Base-by-base conservation (phyloP, 2,113 vertebrate genomes). In the Phalacrocorax pelagicus region DNA sequence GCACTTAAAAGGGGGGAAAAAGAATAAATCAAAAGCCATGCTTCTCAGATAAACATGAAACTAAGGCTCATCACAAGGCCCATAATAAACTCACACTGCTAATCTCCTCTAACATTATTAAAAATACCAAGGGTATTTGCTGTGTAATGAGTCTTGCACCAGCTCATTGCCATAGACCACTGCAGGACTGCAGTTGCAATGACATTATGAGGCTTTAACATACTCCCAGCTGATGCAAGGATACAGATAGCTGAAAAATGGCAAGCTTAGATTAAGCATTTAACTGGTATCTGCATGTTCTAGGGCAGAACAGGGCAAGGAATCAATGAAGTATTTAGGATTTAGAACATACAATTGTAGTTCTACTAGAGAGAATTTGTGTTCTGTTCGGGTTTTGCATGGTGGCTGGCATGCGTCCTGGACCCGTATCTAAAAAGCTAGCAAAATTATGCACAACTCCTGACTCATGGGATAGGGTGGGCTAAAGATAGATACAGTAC, bases 61-160 rank as follows among this genome's bases (percentile, higher is more conserved):
- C 58, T 87, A 81, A 87, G 38, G 38, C 32, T 63, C 38, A n/a
- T 85, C 84, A 83, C 73, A 70, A 82, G 79, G 93, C 94, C 96
- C 81, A 94, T 84, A 80, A 90, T 65, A 91, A 94, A 96, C 95
- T 97, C 81, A 95, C 87, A 83, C 72, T 95, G 74, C 93, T 96
- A 96, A 96, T 95, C 93, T 93, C 81, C 95, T 92, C 94, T 95
- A 96, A 96, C 95, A 92, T 94, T 89, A 94, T 97, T 96, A 95
- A 96, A 95, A 93, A 63, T 57, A 52, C 30, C 21, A 19, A 30
- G 42, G 29, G 67, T 34, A 85, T 94, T 82, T 80, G 51, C 78
- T 95, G 72, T 49, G 9, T 86, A 38, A 5, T 70, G 58, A 36
- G 58, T 77, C 46, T 91, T 80, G 44, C 61, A 81, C 30, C 40